Base-by-base conservation (phyloP, 2,797 vertebrate genomes). In the Fundulus diaphanus region DNA sequence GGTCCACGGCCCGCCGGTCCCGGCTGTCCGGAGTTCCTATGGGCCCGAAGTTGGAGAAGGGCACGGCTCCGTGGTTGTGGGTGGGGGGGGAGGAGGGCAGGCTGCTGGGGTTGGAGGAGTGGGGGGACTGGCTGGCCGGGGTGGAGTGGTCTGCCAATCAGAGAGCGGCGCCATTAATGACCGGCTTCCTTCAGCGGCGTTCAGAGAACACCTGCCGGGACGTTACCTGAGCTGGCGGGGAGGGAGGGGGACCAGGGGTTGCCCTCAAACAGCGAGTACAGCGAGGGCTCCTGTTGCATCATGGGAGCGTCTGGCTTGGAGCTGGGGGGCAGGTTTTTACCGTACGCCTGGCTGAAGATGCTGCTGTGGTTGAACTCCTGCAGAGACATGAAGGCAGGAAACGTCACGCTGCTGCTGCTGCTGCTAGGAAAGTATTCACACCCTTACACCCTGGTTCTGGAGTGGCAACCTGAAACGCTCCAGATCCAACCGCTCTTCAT, bases 61-160 rank as follows among this genome's bases (percentile, higher is more conserved):
- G 97, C 90, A 96, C 80, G 69, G 96, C 95, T 63, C 95, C 96
- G 76, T 99, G 98, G 93, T 95, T 99, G 94, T 99, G 98, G 44
- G 97, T 99, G 29, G 98, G 98, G 63, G 98, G 98, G 73, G 98
- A 99, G 73, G 98, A 99, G 27, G 98, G 98, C 88, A 99, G 94
- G 87, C 98, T 99, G 95, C 98, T 99, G 81, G 98, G 98, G 90
- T 99, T 99, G 84, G 98, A 99, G 48, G 98, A 99, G 94, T 99
- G 98, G 91, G 98, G 98, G 70, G 98, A 99, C 82, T 99, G 98
- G 93, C 98, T 99, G 91, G 98, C 98, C 87, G 98, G 98, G 91
- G 98, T 99, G 3, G 98, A 99, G 94, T 99, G 98, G 94, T 99
- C 98, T 99, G 90, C 76, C 86, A 83, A 85, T 81, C 69, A 63